Conservation (phyloP, 2,888 invertebrate species). For the Pemphredon lugubris region DNA sequence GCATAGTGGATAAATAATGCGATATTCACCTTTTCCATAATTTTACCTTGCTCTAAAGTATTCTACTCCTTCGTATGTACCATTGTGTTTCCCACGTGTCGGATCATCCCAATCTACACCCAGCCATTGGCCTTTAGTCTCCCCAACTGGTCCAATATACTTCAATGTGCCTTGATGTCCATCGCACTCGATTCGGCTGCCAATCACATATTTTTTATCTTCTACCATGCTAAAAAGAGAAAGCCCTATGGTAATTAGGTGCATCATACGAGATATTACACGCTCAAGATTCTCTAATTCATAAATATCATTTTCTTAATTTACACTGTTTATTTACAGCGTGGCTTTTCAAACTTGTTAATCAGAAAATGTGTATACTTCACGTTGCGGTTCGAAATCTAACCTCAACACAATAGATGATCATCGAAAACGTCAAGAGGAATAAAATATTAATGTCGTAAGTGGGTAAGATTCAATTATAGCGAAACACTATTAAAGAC, state of each 20-base stretch:
- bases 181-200: constrained; percentile 82
- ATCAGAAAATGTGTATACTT: constrained; percentile 33
- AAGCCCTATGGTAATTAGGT: constrained; percentile 1
- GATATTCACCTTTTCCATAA: background rate
- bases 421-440: constrained; percentile 52
- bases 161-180: constrained; percentile 82
- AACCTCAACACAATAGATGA: constrained; percentile 62
- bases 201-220: constrained; percentile 78
- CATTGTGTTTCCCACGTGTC: constrained; percentile 95
- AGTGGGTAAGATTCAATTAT: constrained; percentile 8
- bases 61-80: constrained; percentile 88
- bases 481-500: constrained; percentile 6
- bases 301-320: background rate
- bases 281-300: background rate
- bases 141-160: constrained; percentile 82
- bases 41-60: constrained; percentile 89
- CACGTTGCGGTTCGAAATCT: constrained; percentile 49
- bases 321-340: constrained; percentile 7
- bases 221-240: constrained; percentile 72
- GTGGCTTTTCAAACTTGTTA: constrained; percentile 13
- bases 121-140: constrained; percentile 86
- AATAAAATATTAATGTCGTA: constrained; percentile 17
- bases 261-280: background rate
- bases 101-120: constrained; percentile 99
- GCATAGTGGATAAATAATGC: background rate